Percentiles rank a stretch among this genome's conserved stretches.
These are phyloP conservation scores for Doris montereyensis DNA, from an alignment of 2,888 invertebrate species.

Conservation along the genomic window DNA sequence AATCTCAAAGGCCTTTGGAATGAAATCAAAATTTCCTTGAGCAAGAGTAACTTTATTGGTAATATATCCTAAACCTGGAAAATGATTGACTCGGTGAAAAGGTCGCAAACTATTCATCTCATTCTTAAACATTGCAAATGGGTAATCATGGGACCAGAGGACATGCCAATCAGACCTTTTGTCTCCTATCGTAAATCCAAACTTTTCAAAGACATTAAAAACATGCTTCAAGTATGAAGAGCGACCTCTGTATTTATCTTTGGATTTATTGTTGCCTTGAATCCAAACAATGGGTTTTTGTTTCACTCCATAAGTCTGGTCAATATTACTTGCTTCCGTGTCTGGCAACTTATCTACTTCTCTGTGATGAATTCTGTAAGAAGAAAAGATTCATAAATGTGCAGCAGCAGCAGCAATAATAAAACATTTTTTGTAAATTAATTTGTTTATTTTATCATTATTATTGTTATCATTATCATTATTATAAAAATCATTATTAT, in stretches of 20 bases:
- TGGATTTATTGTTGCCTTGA: constrained; percentile 23
- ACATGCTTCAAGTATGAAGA: constrained; percentile 86
- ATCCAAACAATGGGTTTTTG: constrained; percentile 36
- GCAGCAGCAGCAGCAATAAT: no score
- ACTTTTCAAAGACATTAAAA: constrained; percentile 81
- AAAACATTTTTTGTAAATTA: no score
- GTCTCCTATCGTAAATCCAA: constrained; percentile 79
- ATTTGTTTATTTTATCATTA: no score
- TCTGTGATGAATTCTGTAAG: constrained; percentile 16
- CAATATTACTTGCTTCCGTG: constrained; percentile 57
- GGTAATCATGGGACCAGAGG: constrained; percentile 95
- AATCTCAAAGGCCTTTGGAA: constrained; percentile 90
- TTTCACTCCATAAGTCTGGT: constrained; percentile 46
- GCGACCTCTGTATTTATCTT: constrained; percentile 41
- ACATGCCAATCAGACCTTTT: constrained; percentile 82
- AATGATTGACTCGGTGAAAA: constrained; percentile 90
- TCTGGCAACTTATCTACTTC: constrained; percentile 42
- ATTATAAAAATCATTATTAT: no score
- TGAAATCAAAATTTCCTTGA: constrained; percentile 81
- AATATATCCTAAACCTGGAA: constrained; percentile 93
- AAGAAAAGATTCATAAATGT: no score
- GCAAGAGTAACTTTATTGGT: constrained; percentile 94
- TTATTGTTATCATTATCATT: no score
- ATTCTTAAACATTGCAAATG: constrained; percentile 79
- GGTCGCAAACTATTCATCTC: constrained; percentile 78